A percentile compares a stretch with the other conserved stretches of the same genome.
Evolutionary conservation across 2,797 vertebrate species (phyloP).

Genomic region (Syncerus caffer): DNA sequence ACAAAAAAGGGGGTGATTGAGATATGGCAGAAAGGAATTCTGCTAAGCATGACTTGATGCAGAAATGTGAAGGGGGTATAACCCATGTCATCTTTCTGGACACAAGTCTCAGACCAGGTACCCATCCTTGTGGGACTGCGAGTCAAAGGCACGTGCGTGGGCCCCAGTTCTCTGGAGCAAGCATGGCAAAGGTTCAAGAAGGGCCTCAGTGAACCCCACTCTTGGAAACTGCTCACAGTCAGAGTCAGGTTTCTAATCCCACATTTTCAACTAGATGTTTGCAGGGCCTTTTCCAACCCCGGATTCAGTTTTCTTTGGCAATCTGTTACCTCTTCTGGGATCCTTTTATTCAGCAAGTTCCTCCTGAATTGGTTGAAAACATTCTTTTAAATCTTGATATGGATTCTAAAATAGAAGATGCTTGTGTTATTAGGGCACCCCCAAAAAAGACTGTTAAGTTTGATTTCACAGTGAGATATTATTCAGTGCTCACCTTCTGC

Average conservation of each 20-base stretch:
- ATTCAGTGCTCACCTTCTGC: background rate
- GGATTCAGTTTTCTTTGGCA: background rate
- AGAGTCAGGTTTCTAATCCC: background rate
- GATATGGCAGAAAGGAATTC: accelerated
- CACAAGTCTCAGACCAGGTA: background rate
- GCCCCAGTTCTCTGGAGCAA: background rate
- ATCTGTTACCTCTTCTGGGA: background rate
- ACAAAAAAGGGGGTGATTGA: accelerated
- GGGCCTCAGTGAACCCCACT: too few species aligned
- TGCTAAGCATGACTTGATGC: accelerated
- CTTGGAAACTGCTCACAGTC: background rate
- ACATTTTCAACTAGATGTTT: background rate
- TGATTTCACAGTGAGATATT: background rate
- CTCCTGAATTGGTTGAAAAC: background rate
- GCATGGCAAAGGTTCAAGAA: accelerated
- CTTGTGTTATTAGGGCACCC: slow-evolving; percentile 10
- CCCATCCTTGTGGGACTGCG: accelerated
- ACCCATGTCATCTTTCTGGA: background rate
- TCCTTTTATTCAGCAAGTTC: slow-evolving; percentile 17
- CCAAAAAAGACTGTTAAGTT: background rate
- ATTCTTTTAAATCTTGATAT: background rate
- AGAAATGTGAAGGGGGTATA: accelerated
- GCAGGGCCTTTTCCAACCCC: background rate
- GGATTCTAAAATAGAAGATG: slow-evolving; percentile 43
- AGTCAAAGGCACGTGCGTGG: accelerated